These are phyloP conservation scores for Alitta virens DNA, from an alignment of 2,888 invertebrate species.

Conservation along the genomic window DNA sequence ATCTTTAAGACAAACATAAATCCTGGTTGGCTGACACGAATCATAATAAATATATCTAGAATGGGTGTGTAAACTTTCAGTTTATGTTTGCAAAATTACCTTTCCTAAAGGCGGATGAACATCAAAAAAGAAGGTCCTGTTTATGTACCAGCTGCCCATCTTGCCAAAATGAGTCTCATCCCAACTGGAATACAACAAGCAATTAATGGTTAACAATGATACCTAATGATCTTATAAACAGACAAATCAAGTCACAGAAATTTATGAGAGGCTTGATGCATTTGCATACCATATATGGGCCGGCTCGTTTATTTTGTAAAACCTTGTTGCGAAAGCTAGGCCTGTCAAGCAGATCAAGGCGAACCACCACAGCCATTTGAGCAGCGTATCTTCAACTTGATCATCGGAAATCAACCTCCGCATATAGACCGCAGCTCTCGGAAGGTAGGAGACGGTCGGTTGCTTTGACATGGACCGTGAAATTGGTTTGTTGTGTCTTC, in stretches of 20 bases:
- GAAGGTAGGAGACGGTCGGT: too few species aligned
- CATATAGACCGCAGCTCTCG: too few species aligned
- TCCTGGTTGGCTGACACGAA: too few species aligned
- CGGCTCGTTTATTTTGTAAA: conserved; percentile 22
- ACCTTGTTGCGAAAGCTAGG: conserved; percentile 12
- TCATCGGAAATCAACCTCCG: too few species aligned
- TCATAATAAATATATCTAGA: too few species aligned
- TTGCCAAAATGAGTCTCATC: conserved; percentile 99
- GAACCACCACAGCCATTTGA: conserved; percentile 19
- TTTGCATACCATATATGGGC: conserved; percentile 23
- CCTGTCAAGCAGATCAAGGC: conserved; percentile 6
- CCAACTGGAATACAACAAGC: conserved; percentile 40
- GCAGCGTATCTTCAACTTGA: too few species aligned
- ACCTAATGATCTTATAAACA: not conserved
- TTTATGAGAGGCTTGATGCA: not conserved
- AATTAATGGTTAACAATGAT: not conserved
- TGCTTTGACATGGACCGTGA: too few species aligned
- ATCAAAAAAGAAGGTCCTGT: conserved; percentile 95
- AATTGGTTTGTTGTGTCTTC: too few species aligned
- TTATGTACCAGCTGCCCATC: conserved; percentile 98
- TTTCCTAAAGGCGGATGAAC: conserved; percentile 97
- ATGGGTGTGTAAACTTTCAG: too few species aligned
- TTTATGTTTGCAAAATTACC: too few species aligned
- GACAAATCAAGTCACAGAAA: too few species aligned
- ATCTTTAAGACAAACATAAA: conserved; percentile 70